Evolutionary conservation across 2,797 vertebrate genomes (phyloP).

Genomic region (Lagocephalus sceleratus): DNA sequence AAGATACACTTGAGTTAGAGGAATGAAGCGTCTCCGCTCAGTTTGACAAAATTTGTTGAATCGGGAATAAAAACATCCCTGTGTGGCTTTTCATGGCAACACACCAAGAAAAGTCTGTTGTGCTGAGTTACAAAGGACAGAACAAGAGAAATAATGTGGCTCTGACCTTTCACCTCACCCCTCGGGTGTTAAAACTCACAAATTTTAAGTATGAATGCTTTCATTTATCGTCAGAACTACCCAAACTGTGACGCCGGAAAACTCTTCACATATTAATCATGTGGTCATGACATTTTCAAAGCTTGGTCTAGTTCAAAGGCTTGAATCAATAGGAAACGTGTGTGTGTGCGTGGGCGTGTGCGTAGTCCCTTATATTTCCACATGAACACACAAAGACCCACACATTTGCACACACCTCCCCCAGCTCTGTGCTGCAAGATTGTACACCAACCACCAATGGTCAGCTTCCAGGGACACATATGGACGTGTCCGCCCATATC

Average conservation of each 20-base stretch:
- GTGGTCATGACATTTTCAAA: slow-evolving; percentile 20
- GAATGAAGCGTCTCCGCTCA: neutral
- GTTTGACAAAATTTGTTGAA: slow-evolving; percentile 19
- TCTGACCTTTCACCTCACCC: slow-evolving; percentile 43
- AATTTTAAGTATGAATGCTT: slow-evolving; percentile 16
- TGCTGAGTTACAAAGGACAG: slow-evolving; percentile 25
- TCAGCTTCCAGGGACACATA: slow-evolving; percentile 62
- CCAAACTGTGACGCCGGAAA: slow-evolving; percentile 22
- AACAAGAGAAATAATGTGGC: slow-evolving; percentile 29
- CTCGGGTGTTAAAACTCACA: slow-evolving; percentile 25
- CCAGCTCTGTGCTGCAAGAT: slow-evolving; percentile 25
- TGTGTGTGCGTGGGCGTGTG: slow-evolving; percentile 11
- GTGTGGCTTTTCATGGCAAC: slow-evolving; percentile 14
- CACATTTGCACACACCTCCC: slow-evolving; percentile 33
- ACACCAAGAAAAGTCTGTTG: slow-evolving; percentile 12
- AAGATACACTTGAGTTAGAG: neutral
- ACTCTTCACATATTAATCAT: slow-evolving; percentile 47
- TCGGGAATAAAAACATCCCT: slow-evolving; percentile 3
- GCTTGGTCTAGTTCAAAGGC: slow-evolving; percentile 32
- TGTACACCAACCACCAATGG: slow-evolving; percentile 61
- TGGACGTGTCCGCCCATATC: slow-evolving; percentile 40
- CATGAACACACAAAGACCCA: slow-evolving; percentile 18
- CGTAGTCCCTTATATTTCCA: slow-evolving; percentile 36
- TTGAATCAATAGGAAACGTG: slow-evolving; percentile 24
- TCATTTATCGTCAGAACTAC: slow-evolving; percentile 6